Conservation (phyloP, 2,888 invertebrate genomes). For the Cheilosia vulpina region DNA sequence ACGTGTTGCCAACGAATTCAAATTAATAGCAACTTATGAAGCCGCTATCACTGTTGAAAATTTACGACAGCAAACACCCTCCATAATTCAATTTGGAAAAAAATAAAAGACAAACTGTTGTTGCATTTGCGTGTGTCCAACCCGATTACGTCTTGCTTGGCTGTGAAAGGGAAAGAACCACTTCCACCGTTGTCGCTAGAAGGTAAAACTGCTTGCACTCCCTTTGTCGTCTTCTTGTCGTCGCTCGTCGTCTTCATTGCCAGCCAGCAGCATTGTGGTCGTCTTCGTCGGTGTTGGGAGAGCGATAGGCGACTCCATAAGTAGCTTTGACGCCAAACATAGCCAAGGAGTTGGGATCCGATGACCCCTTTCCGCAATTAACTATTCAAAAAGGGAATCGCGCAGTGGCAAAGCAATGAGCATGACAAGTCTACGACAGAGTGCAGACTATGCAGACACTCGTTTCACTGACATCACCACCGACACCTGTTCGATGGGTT, state of each 20-base stretch:
- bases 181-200: constrained; percentile 8
- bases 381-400: constrained; percentile 69
- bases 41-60: constrained; percentile 18
- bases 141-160: constrained; percentile 22
- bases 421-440: constrained; percentile 58
- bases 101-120: neutral
- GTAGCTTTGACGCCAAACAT: constrained; percentile 47
- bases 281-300: neutral
- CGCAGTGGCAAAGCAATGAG: constrained; percentile 41
- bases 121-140: constrained; percentile 41
- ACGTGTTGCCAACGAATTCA: constrained; percentile 15
- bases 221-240: constrained; percentile 10
- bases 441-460: constrained; percentile 3
- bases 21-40: constrained; percentile 37
- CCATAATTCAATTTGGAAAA: constrained; percentile 43
- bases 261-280: constrained; percentile 3
- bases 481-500: constrained; percentile 62
- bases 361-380: constrained; percentile 70
- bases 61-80: constrained; percentile 31
- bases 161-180: constrained; percentile 36
- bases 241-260: neutral
- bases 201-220: constrained; percentile 44
- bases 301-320: constrained; percentile 36
- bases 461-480: constrained; percentile 32
- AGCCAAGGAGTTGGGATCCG: constrained; percentile 34